Conservation (phyloP, 2,113 vertebrate species). For the Pterophyllum scalare region DNA sequence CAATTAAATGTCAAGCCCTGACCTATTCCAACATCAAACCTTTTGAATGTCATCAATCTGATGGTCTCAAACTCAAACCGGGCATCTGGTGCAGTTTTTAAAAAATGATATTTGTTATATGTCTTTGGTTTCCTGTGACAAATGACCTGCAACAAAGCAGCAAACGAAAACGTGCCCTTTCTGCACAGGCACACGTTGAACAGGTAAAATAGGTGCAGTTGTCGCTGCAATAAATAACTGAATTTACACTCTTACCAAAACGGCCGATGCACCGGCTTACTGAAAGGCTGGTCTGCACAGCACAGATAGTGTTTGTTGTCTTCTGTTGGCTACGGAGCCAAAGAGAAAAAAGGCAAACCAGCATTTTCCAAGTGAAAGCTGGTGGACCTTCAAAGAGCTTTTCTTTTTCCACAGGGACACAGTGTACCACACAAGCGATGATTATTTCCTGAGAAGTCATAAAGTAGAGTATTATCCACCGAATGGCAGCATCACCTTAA, state of each 20-base stretch:
- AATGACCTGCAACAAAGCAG: not conserved
- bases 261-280: not conserved
- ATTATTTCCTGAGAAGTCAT: slow-evolving; percentile 32
- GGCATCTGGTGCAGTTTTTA: too few species aligned
- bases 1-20: not conserved
- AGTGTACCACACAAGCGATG: slow-evolving; percentile 20
- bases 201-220: not conserved
- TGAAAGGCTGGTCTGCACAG: not conserved
- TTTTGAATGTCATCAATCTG: too few species aligned
- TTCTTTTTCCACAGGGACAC: not conserved
- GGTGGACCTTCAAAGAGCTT: slow-evolving; percentile 2
- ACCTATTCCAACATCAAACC: fast-evolving
- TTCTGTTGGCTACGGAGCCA: not conserved
- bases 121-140: not conserved
- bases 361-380: slow-evolving; percentile 35
- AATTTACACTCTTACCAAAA: not conserved
- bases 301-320: not conserved
- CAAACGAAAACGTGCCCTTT: not conserved
- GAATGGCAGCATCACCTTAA: slow-evolving; percentile 45
- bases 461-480: slow-evolving; percentile 38
- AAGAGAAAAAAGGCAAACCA: not conserved
- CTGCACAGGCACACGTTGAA: too few species aligned
- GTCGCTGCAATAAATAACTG: not conserved
- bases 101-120: not conserved
- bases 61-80: too few species aligned